Conservation (phyloP, 2,113 vertebrate species). For the Micromys minutus region DNA sequence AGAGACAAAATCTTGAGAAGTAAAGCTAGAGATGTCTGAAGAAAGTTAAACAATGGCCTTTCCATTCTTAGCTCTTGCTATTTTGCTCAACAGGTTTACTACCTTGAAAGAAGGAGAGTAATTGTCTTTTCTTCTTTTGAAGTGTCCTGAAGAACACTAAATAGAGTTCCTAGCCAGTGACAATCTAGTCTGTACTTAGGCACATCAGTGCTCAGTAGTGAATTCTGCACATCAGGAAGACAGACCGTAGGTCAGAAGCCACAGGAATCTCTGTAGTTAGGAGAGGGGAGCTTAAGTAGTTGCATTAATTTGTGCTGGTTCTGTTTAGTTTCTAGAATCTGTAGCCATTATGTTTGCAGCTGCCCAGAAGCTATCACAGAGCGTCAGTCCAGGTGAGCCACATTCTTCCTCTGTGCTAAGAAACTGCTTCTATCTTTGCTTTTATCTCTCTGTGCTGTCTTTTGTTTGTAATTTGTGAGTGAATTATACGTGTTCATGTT, state of each 20-base stretch:
- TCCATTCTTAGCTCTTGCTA: not conserved
- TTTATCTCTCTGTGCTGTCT: not conserved
- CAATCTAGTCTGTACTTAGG: not conserved
- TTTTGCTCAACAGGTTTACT: not conserved
- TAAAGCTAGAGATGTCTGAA: not conserved
- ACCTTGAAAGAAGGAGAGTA: not conserved
- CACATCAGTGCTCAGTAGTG: not conserved
- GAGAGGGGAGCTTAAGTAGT: not conserved
- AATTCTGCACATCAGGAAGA: not conserved
- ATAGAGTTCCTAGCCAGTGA: not conserved
- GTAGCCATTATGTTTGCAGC: conserved; percentile 93
- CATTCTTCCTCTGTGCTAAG: not conserved
- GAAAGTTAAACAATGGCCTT: not conserved
- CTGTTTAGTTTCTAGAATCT: conserved; percentile 93
- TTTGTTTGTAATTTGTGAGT: not conserved
- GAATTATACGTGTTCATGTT: fast-evolving
- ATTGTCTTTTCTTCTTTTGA: not conserved
- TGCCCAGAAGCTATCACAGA: conserved; percentile 90
- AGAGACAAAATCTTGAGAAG: conserved; percentile 11
- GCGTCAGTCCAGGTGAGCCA: conserved; percentile 88
- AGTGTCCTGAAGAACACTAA: not conserved
- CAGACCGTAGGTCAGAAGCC: not conserved
- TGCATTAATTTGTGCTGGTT: conserved; percentile 46
- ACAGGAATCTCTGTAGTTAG: not conserved
- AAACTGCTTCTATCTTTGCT: not conserved